Evolutionary conservation across 2,888 invertebrate genomes (phyloP).

Genomic region (Branchellion lobata): DNA sequence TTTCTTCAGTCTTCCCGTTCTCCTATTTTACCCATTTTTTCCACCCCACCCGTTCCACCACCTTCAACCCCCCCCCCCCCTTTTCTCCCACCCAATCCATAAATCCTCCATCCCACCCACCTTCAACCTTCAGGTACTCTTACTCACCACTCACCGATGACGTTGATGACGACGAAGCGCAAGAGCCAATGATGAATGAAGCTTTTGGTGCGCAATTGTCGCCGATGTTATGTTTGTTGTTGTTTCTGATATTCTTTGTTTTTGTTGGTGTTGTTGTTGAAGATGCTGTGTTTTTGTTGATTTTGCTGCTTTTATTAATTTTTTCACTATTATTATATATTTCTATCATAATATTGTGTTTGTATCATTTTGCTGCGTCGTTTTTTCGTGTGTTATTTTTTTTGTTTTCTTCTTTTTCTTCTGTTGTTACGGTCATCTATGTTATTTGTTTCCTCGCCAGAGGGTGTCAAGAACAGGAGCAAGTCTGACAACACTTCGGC

Average conservation of each 20-base stretch:
- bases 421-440: not conserved
- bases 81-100: constrained; percentile 2
- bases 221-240: not conserved
- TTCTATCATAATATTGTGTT: no score
- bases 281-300: not conserved
- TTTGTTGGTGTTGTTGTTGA: constrained; percentile 11
- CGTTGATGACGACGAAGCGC: constrained; percentile 68
- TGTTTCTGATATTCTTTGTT: not conserved
- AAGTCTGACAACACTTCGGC: constrained; percentile 41
- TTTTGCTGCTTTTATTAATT: no score
- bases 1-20: not conserved
- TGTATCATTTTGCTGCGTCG: not conserved
- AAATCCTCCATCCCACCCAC: constrained; percentile 78
- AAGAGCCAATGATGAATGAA: constrained; percentile 79
- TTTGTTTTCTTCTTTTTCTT: not conserved
- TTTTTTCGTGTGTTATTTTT: not conserved
- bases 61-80: no score
- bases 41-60: not conserved
- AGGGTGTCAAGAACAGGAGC: constrained; percentile 61
- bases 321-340: no score
- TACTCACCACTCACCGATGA: constrained; percentile 86
- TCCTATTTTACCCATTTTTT: not conserved
- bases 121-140: constrained; percentile 67
- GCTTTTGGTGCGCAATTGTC: constrained; percentile 72
- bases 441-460: constrained; percentile 55